A percentile compares a stretch with the other conserved stretches of the same genome.
These are phyloP conservation scores for Athrips mouffetella DNA, from an alignment of 2,888 invertebrate species.

Conservation along the genomic window DNA sequence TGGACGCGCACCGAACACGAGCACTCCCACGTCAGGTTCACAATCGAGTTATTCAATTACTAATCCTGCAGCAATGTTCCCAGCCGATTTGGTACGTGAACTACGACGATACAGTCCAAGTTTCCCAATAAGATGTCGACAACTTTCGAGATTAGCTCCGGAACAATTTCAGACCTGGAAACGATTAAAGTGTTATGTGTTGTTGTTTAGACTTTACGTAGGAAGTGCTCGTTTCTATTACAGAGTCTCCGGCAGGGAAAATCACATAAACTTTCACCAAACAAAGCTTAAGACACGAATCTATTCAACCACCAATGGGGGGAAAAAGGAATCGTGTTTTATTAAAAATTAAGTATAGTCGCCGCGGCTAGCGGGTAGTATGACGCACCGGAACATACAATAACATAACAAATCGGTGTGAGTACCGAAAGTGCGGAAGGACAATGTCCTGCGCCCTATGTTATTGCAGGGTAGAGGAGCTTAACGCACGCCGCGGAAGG, in stretches of 20 bases:
- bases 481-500: slow-evolving; percentile 46
- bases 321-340: too few relatives aligned
- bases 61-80: slow-evolving; percentile 3
- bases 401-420: slow-evolving; percentile 15
- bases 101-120: slow-evolving; percentile 24
- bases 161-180: slow-evolving; percentile 47
- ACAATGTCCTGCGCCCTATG: slow-evolving; percentile 61
- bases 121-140: slow-evolving; percentile 35
- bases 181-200: slow-evolving; percentile 46
- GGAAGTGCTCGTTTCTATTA: slow-evolving; percentile 34
- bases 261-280: background rate
- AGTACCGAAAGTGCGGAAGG: slow-evolving; percentile 46
- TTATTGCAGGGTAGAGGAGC: slow-evolving; percentile 43
- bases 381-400: slow-evolving; percentile 17
- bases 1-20: slow-evolving; percentile 14
- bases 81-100: slow-evolving; percentile 5
- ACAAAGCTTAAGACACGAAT: background rate
- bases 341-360: too few relatives aligned
- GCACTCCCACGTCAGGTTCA: slow-evolving; percentile 24
- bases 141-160: slow-evolving; percentile 41
- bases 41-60: slow-evolving; percentile 29
- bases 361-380: background rate
- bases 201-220: slow-evolving; percentile 33
- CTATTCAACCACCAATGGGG: too few relatives aligned
- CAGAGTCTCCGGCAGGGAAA: slow-evolving; percentile 21